Conservation (phyloP, 2,888 invertebrate genomes). For the Dexiosoma caninum region DNA sequence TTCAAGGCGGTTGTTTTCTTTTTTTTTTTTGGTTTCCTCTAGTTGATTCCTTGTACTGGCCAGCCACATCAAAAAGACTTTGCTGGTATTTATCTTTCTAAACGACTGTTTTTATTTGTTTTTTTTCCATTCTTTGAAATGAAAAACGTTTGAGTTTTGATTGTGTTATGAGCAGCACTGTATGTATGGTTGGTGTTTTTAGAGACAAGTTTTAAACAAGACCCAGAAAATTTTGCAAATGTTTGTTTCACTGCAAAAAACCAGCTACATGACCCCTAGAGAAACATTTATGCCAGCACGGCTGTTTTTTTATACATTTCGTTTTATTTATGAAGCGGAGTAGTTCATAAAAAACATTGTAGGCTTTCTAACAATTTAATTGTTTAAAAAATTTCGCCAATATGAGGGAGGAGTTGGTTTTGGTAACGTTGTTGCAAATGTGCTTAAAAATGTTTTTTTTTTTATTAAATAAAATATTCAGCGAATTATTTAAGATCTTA, state of each 20-base stretch:
- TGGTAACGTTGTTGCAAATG: too few species aligned
- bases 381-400: too few species aligned
- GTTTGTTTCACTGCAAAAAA: background rate
- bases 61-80: slow-evolving; percentile 62
- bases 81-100: slow-evolving; percentile 57
- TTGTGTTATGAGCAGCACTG: background rate
- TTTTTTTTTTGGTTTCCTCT: too few species aligned
- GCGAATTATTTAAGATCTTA: too few species aligned
- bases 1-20: too few species aligned
- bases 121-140: slow-evolving; percentile 7
- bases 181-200: slow-evolving; percentile 21
- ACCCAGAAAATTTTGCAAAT: slow-evolving; percentile 1
- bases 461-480: too few species aligned
- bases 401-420: too few species aligned
- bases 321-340: background rate
- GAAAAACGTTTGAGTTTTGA: background rate
- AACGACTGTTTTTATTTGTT: slow-evolving; percentile 51
- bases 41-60: background rate
- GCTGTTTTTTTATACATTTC: too few species aligned
- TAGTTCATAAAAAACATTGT: too few species aligned
- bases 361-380: too few species aligned
- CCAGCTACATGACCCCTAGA: background rate
- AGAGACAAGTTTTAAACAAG: slow-evolving; percentile 18
- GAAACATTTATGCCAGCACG: background rate
- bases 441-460: too few species aligned